Base-by-base conservation (phyloP, 1,140 invertebrate genomes). In the Heliconius eleuchia region DNA sequence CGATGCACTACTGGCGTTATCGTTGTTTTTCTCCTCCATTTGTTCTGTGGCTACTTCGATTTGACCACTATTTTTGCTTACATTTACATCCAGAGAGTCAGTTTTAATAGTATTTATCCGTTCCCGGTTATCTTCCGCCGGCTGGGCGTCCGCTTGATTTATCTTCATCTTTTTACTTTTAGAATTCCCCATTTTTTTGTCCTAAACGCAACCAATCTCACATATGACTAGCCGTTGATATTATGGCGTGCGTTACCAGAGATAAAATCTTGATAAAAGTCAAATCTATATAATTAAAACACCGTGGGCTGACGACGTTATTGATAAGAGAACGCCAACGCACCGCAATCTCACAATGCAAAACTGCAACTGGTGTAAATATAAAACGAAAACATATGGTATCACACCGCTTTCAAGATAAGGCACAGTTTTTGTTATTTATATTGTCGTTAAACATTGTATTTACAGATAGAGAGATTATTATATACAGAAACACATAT, bases 151-250 rank as follows among this genome's bases (percentile, higher is more conserved):
- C 57, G 72, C 81, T 50, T 93, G 88, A 66, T 75, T 92, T 1
- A 94, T 92, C 86, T 90, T 94, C 81, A 94, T 85, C 82, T 93
- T 94, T 82, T 85, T 92, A 76, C 92, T 93, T 76, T 91, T 94
- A 0, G 88, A 85, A 70, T 93, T 94, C 1, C 92, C 92, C 92
- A 94, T 94, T 81, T 91, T 79, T 83, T 37, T 5, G 73, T 83
- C 71, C 73, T 80, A 34, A 73, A 72, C 72, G 75, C 79, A 70
- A 34, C 80, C 60, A 73, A 81, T 86, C 84, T 83, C 87, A 85
- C 84, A 72, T 81, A 85, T 81, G 72, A 86, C 80, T 89, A 60
- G 34, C 66, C 11, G 74, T 77, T 83, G 77, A 82, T 79, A 83
- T 76, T 78, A 70, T 83, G 80, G 77, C 80, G 75, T 80, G 84